phyloP scores from a whole-genome alignment of 2,888 invertebrate genomes.

The Sclerodermus sp. region DNA sequence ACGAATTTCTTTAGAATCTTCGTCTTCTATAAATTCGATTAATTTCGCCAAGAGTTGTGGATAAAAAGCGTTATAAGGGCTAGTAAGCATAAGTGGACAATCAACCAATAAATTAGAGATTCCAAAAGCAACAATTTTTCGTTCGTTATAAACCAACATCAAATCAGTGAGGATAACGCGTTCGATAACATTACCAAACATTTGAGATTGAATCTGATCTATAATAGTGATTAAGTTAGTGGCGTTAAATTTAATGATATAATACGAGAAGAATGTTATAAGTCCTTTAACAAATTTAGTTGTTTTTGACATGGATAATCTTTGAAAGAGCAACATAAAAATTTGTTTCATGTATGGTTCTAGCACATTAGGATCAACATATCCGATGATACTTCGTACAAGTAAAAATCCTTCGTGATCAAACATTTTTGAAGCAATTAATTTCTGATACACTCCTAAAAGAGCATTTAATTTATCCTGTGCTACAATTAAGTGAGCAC shows the following conservation, averaged over 20 bases:
- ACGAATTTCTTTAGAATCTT: conserved; percentile 56
- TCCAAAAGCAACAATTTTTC: conserved; percentile 90
- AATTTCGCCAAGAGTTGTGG: conserved; percentile 57
- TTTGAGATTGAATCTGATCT: conserved; percentile 83
- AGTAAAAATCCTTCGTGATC: conserved; percentile 96
- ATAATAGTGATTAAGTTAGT: conserved; percentile 74
- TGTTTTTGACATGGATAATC: conserved; percentile 90
- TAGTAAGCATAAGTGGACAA: conserved; percentile 68
- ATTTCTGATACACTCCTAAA: conserved; percentile 93
- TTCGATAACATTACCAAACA: conserved; percentile 96
- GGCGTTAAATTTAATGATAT: conserved; percentile 79
- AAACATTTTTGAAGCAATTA: conserved; percentile 91
- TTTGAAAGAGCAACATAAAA: conserved; percentile 89
- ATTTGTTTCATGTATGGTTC: conserved; percentile 82
- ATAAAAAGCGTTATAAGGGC: conserved; percentile 63
- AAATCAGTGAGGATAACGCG: conserved; percentile 84
- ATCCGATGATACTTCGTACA: conserved; percentile 80
- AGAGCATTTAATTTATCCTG: conserved; percentile 77
- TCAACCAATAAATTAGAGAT: conserved; percentile 84
- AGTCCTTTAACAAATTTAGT: conserved; percentile 90
- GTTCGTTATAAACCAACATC: conserved; percentile 82
- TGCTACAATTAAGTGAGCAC: conserved; percentile 68
- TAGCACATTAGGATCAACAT: conserved; percentile 77
- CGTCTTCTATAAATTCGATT: conserved; percentile 86
- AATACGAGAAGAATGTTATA: conserved; percentile 88